A percentile compares a stretch with the other conserved stretches of the same genome.
These are phyloP conservation scores for Pheosia tremula DNA, from an alignment of 2,888 invertebrate genomes.

Conservation along the genomic window DNA sequence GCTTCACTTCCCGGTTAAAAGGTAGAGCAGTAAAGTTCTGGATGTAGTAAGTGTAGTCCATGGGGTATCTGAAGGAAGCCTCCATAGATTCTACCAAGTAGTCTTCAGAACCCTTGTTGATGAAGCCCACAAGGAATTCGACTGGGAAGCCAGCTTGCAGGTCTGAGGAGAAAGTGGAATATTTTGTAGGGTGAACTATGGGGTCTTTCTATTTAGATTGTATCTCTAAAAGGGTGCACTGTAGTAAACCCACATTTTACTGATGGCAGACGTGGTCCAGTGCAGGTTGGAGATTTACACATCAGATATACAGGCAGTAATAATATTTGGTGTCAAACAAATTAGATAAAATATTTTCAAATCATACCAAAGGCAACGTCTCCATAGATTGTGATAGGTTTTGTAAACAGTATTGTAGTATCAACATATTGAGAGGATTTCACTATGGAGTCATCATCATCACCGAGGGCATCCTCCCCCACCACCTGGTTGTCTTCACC, in stretches of 20 bases:
- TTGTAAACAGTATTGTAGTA: conserved; percentile 95
- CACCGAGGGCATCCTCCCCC: conserved; percentile 86
- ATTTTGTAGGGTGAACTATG: no score
- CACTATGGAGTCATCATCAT: conserved; percentile 84
- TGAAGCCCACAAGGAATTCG: conserved; percentile 98
- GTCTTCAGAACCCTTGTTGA: conserved; percentile 96
- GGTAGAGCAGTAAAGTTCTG: conserved; percentile 98
- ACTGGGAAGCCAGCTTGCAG: conserved; percentile 96
- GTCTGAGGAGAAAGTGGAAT: conserved; percentile 80
- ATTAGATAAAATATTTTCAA: background rate
- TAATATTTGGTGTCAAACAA: no score
- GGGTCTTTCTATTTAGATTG: no score
- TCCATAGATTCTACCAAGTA: conserved; percentile 97
- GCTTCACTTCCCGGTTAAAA: conserved; percentile 94
- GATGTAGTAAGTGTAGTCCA: conserved; percentile 99
- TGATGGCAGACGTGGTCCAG: no score
- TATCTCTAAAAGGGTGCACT: no score
- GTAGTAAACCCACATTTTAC: no score
- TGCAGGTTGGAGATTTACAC: no score
- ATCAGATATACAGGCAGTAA: no score
- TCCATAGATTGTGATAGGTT: conserved; percentile 87
- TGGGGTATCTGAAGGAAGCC: conserved; percentile 99
- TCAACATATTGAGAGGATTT: conserved; percentile 96
- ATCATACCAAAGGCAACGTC: conserved; percentile 87
- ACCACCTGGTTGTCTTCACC: conserved; percentile 86